phyloP scores from a whole-genome alignment of 1,140 invertebrate species.

The Bombyx mori region DNA sequence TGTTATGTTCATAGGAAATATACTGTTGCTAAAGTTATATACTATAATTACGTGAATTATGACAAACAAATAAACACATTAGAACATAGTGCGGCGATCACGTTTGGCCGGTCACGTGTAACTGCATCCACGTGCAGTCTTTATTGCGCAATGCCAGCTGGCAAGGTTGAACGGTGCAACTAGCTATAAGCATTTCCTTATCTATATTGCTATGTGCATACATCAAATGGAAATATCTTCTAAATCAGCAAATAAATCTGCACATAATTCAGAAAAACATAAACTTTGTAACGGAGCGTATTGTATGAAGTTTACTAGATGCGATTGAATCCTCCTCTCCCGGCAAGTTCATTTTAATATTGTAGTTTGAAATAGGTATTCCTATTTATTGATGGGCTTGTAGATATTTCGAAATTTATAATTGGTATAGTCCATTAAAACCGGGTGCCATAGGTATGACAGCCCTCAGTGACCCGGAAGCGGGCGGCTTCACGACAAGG shows the following conservation, averaged over 20 bases:
- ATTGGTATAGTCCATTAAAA: constrained; percentile 4
- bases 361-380: too few relatives aligned
- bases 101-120: constrained; percentile 25
- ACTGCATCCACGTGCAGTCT: constrained; percentile 18
- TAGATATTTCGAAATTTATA: background rate
- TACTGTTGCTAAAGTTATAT: too few relatives aligned
- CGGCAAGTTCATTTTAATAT: too few relatives aligned
- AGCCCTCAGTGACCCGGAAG: constrained; percentile 58
- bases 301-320: too few relatives aligned
- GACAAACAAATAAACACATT: too few relatives aligned
- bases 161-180: constrained; percentile 15
- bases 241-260: background rate
- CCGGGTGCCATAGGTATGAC: constrained; percentile 24
- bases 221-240: background rate
- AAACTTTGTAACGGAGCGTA: too few relatives aligned
- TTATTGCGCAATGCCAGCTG: constrained; percentile 33
- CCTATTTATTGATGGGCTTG: too few relatives aligned
- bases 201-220: background rate
- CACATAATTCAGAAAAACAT: background rate
- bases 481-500: constrained; percentile 49
- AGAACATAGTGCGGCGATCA: constrained; percentile 21
- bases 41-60: too few relatives aligned
- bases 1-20: too few relatives aligned
- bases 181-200: background rate
- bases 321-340: too few relatives aligned